Evolutionary conservation across 2,113 vertebrate genomes (phyloP).

Genomic region (Cavia porcellus): DNA sequence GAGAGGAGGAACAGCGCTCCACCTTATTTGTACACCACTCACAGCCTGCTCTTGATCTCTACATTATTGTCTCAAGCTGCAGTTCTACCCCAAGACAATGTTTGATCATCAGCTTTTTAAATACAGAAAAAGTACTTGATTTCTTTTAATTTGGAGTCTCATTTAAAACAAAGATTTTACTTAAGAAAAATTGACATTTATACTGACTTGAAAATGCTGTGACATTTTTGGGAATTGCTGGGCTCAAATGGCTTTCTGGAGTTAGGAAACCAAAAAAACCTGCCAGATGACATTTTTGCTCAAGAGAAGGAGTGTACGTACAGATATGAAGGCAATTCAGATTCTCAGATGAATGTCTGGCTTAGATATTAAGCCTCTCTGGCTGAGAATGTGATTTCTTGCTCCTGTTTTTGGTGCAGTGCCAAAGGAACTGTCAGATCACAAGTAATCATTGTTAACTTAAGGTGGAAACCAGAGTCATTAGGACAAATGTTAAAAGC

Average conservation of each 20-base stretch:
- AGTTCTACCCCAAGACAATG: neutral
- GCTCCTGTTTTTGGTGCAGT: constrained; percentile 64
- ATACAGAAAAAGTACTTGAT: constrained; percentile 28
- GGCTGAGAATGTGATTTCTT: constrained; percentile 63
- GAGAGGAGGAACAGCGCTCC: neutral
- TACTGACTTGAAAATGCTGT: constrained; percentile 69
- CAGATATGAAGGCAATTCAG: constrained; percentile 65
- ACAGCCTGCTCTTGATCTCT: neutral
- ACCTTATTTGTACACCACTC: neutral
- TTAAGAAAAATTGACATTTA: constrained; percentile 67
- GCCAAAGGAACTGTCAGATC: constrained; percentile 72
- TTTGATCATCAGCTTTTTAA: constrained; percentile 37
- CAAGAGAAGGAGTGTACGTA: constrained; percentile 9
- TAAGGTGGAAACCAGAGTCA: constrained; percentile 61
- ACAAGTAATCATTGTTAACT: constrained; percentile 77
- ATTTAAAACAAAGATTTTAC: constrained; percentile 50
- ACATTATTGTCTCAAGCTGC: neutral
- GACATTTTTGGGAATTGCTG: constrained; percentile 70
- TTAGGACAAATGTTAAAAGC: constrained; percentile 74
- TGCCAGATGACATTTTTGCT: constrained; percentile 78
- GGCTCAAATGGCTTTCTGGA: constrained; percentile 65
- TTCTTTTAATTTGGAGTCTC: constrained; percentile 46
- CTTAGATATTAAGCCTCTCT: constrained; percentile 67
- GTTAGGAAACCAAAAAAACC: constrained; percentile 59
- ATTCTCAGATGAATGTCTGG: constrained; percentile 74